These are phyloP conservation scores for Zaprionus lineosus DNA, from an alignment of 2,888 invertebrate genomes.

Conservation along the genomic window DNA sequence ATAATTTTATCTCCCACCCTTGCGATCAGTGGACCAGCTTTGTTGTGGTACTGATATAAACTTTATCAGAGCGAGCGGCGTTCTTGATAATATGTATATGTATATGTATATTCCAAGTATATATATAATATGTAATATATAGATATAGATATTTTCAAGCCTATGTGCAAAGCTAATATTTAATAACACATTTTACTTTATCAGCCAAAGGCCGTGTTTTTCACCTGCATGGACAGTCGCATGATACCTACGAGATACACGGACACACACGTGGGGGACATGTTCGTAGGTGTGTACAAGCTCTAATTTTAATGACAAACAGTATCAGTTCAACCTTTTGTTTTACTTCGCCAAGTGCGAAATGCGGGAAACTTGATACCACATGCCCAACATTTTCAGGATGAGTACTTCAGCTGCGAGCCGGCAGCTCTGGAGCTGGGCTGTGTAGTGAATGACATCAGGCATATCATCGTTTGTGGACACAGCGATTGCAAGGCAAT, in stretches of 20 bases:
- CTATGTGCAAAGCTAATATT: slow-evolving; percentile 14
- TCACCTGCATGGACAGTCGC: slow-evolving; percentile 99
- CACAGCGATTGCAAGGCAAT: slow-evolving; percentile 99
- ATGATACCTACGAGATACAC: slow-evolving; percentile 98
- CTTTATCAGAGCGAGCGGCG: too few species aligned
- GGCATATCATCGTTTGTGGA: slow-evolving; percentile 97
- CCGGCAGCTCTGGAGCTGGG: slow-evolving; percentile 97
- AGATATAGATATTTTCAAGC: slow-evolving; percentile 17
- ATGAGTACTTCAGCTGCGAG: slow-evolving; percentile 95
- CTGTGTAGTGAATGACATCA: slow-evolving; percentile 94
- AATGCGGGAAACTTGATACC: slow-evolving; percentile 98
- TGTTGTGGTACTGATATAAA: too few species aligned
- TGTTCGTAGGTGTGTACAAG: slow-evolving; percentile 92
- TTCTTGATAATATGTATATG: too few species aligned
- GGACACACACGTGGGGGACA: slow-evolving; percentile 97
- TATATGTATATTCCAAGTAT: too few species aligned
- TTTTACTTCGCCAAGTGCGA: slow-evolving; percentile 86
- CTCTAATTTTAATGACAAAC: slow-evolving; percentile 20
- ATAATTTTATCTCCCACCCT: too few species aligned
- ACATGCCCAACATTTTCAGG: slow-evolving; percentile 92
- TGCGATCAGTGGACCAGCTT: too few species aligned
- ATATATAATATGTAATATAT: too few species aligned
- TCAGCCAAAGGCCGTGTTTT: slow-evolving; percentile 98
- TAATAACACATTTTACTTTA: slow-evolving; percentile 78
- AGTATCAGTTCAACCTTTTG: too few species aligned